Base-by-base conservation (phyloP, 2,113 vertebrate species). In the Felis chaus region DNA sequence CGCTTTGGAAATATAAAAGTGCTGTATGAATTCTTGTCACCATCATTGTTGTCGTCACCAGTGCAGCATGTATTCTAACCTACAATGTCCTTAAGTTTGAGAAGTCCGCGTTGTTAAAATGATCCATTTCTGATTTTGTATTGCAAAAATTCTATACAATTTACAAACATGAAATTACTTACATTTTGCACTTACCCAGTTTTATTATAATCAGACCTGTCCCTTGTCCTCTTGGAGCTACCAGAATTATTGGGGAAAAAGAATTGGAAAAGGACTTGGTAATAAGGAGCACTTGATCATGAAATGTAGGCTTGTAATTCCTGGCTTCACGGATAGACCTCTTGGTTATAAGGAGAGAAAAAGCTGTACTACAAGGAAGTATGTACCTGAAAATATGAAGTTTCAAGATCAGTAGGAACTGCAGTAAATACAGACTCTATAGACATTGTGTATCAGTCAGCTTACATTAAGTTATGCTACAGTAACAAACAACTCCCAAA, bases 61-160 rank as follows among this genome's bases (percentile, higher is more conserved):
- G 36, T 27, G 15, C 5, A 23, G 50, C 61, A 29, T 39, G 13
- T 55, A n/a, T 50, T 68, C 57, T 41, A 81, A 78, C 10, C 74
- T 63, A 19, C 91, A 89, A 87, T 14, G 23, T 39, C 53, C 33
- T 69, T 29, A 89, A 73, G n/a, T 95, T 33, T 95, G 45, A 85
- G 61, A 95, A 98, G 82, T 88, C 29, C 57, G 55, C 41, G 36
- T 92, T 25, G 41, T 9, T 69, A 73, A 93, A 94, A 81, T n/a
- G 82, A 97, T 65, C 68, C 65, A 89, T 73, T 89, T 95, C 79
- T 92, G 48, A 78, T 76, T 90, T 89, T 91, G 55, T 87, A 94
- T 92, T 71, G 86, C 4, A 93, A 83, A 92, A 88, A 84, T 83
- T 93, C 36, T 61, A 25, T 45, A 92, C 93, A 83, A 84, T 76